These are phyloP conservation scores for Machaerirhynchus nigripectus DNA, from an alignment of 2,113 vertebrate genomes.

Conservation along the genomic window DNA sequence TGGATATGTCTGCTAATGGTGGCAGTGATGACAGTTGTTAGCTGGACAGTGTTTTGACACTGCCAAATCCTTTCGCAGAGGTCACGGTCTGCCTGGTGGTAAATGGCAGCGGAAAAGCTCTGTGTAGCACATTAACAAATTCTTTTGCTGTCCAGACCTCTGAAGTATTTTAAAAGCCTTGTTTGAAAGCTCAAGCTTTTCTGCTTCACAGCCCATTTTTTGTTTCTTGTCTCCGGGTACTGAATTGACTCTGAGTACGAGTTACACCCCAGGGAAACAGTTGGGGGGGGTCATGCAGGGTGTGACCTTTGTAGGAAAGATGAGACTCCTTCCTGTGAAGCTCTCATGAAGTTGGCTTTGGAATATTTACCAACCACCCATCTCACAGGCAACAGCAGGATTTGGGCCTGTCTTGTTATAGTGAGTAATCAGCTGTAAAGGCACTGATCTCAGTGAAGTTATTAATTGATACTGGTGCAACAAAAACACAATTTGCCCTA, in stretches of 20 bases:
- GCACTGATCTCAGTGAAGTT: background rate
- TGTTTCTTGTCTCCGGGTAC: background rate
- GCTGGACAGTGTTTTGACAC: background rate
- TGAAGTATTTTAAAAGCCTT: slow-evolving; percentile 11
- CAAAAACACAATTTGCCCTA: background rate
- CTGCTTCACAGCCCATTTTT: background rate
- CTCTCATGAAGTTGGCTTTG: background rate
- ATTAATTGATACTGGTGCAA: background rate
- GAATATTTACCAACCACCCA: background rate
- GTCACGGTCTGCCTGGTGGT: background rate
- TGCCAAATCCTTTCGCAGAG: background rate
- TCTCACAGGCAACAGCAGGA: background rate
- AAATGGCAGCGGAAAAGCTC: background rate
- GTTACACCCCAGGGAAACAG: background rate
- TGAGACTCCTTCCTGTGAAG: background rate
- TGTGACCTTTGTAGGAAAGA: background rate
- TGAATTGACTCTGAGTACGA: background rate
- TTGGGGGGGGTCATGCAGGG: background rate
- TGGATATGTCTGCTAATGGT: background rate
- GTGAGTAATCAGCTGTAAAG: background rate
- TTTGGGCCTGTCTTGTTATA: background rate
- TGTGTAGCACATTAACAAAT: background rate
- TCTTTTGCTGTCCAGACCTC: background rate
- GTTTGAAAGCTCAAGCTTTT: slow-evolving; percentile 1
- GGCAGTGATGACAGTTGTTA: background rate